These are phyloP conservation scores for Ataeniobius toweri DNA, from an alignment of 2,797 vertebrate genomes.

Conservation along the genomic window DNA sequence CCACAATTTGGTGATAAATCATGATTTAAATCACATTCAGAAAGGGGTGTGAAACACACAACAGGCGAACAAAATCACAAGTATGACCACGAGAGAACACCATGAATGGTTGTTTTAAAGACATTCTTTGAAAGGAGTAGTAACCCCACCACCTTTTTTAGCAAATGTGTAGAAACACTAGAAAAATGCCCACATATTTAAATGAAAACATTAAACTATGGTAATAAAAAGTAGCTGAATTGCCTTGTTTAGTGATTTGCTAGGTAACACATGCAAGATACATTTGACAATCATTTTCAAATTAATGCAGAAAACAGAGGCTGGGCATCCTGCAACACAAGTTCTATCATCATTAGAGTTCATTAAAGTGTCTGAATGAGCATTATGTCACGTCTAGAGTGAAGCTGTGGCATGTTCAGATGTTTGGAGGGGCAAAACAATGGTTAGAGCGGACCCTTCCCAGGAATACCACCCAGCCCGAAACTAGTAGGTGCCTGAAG, in stretches of 20 bases:
- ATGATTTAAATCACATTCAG: not conserved
- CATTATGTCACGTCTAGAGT: slow-evolving; percentile 59
- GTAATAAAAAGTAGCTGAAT: not conserved
- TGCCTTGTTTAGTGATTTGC: not conserved
- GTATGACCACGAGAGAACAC: not conserved
- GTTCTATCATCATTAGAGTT: slow-evolving; percentile 27
- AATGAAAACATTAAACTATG: not conserved
- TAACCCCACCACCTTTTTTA: not conserved
- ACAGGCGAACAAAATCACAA: not conserved
- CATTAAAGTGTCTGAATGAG: slow-evolving; percentile 47
- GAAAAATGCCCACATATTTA: not conserved
- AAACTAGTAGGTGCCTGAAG: slow-evolving; percentile 21
- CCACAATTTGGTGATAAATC: not conserved
- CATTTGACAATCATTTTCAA: not conserved
- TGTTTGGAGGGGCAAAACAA: slow-evolving; percentile 49
- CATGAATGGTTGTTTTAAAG: not conserved
- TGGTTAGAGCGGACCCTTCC: slow-evolving; percentile 54
- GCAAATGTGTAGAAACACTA: not conserved
- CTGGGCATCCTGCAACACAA: slow-evolving; percentile 6
- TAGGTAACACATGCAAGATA: not conserved
- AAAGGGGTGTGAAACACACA: not conserved
- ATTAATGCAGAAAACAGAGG: slow-evolving; percentile 46
- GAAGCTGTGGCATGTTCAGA: slow-evolving; percentile 21
- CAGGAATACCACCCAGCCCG: slow-evolving; percentile 43
- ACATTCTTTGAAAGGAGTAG: not conserved